Percentiles rank a stretch among this genome's conserved stretches.
Evolutionary conservation across 2,797 vertebrate species (phyloP).

Genomic region (Microctenopoma stevenorrisi): DNA sequence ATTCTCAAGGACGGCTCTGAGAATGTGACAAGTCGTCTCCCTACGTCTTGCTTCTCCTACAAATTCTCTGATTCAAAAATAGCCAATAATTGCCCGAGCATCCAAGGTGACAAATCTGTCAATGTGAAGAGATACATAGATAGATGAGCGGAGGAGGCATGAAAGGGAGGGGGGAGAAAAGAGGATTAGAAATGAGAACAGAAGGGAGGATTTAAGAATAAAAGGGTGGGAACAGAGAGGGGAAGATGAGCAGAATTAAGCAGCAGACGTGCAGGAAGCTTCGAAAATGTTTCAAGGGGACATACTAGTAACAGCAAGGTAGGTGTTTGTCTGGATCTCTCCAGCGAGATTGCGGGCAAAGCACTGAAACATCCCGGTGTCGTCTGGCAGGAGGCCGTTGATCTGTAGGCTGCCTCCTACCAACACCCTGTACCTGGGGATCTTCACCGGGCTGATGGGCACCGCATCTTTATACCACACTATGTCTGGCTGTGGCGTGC

Average conservation of each 20-base stretch:
- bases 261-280: constrained; percentile 36
- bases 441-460: constrained; percentile 87
- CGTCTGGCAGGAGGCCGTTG: constrained; percentile 92
- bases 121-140: constrained; percentile 63
- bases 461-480: constrained; percentile 96
- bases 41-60: constrained; percentile 37
- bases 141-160: constrained; percentile 57
- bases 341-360: constrained; percentile 92
- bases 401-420: constrained; percentile 92
- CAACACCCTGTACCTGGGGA: constrained; percentile 89
- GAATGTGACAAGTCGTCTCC: constrained; percentile 63
- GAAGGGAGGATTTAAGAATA: constrained; percentile 55
- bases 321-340: constrained; percentile 96
- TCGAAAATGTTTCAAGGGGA: constrained; percentile 52
- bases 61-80: constrained; percentile 70
- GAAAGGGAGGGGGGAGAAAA: constrained; percentile 56
- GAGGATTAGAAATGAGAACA: constrained; percentile 60
- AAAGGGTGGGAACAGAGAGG: constrained; percentile 21
- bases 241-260: constrained; percentile 50
- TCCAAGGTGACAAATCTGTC: constrained; percentile 75
- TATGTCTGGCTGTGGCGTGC: constrained; percentile 90
- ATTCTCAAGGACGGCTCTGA: constrained; percentile 55
- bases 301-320: constrained; percentile 97
- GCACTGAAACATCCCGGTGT: constrained; percentile 99
- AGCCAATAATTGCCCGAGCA: constrained; percentile 76